Conservation (phyloP, 2,113 vertebrate species). For the Petrocephalus microphthalmus region DNA sequence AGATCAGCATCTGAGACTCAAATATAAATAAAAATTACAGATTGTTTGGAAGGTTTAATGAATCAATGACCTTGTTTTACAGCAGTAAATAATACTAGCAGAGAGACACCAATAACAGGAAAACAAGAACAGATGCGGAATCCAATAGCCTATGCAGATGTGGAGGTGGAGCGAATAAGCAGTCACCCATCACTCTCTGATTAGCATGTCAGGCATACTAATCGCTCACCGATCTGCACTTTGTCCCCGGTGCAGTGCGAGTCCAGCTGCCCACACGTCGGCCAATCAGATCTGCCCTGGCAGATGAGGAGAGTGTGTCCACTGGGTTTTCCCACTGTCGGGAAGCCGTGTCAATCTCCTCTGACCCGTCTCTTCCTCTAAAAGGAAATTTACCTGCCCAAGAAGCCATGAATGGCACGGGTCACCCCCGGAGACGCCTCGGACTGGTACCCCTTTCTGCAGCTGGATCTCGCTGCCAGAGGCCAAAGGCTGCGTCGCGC, state of each 20-base stretch:
- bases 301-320: not conserved
- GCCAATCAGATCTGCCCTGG: not conserved
- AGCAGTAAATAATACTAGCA: not conserved
- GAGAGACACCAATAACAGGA: not conserved
- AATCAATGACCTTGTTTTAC: not conserved
- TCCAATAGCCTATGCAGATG: not conserved
- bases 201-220: not conserved
- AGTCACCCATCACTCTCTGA: not conserved
- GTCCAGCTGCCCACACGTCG: not conserved
- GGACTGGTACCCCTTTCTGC: not conserved
- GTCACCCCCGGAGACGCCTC: not conserved
- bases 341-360: not conserved
- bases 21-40: not conserved
- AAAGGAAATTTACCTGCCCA: not conserved
- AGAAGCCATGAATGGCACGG: not conserved
- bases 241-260: not conserved
- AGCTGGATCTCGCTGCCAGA: not conserved
- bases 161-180: not conserved
- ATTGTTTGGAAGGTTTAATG: not conserved
- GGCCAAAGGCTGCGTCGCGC: not conserved
- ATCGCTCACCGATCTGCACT: not conserved
- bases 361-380: not conserved
- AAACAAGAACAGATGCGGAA: not conserved
- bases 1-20: not conserved
- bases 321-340: not conserved